A percentile compares a stretch with the other conserved stretches of the same genome.
Conservation (phyloP, 2,888 invertebrate genomes). For the Apotomis betuletana region DNA sequence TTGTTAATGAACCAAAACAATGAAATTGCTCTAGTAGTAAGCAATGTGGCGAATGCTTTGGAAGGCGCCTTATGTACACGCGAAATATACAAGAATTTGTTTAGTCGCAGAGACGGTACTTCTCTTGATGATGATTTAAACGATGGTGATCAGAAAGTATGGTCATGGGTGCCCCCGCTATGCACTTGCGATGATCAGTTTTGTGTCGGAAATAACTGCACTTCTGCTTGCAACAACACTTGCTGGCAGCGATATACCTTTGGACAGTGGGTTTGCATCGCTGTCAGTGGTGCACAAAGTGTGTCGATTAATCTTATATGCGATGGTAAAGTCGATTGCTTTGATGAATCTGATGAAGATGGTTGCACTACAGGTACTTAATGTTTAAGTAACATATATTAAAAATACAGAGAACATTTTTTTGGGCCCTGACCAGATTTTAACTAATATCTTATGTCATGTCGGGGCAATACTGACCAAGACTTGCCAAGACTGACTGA, state of each 20-base stretch:
- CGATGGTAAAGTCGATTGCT: conserved; percentile 74
- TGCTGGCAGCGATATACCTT: conserved; percentile 64
- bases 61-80: conserved; percentile 57
- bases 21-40: conserved; percentile 58
- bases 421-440: too few relatives aligned
- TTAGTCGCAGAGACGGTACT: conserved; percentile 30
- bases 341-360: conserved; percentile 68
- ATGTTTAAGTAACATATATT: too few relatives aligned
- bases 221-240: conserved; percentile 56
- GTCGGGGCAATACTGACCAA: too few relatives aligned
- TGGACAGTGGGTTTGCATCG: conserved; percentile 60
- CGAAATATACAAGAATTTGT: conserved; percentile 36
- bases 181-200: conserved; percentile 58
- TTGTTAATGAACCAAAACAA: conserved; percentile 46
- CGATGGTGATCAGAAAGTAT: conserved; percentile 32
- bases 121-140: conserved; percentile 35
- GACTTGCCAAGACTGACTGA: too few relatives aligned
- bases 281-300: conserved; percentile 52
- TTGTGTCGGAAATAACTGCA: conserved; percentile 56
- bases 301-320: conserved; percentile 63
- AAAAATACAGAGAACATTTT: too few relatives aligned
- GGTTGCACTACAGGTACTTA: conserved; percentile 52
- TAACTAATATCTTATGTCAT: too few relatives aligned
- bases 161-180: conserved; percentile 49
- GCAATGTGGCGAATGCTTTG: conserved; percentile 55